These are phyloP conservation scores for Panulirus ornatus DNA, from an alignment of 1,140 invertebrate species.

Conservation along the genomic window DNA sequence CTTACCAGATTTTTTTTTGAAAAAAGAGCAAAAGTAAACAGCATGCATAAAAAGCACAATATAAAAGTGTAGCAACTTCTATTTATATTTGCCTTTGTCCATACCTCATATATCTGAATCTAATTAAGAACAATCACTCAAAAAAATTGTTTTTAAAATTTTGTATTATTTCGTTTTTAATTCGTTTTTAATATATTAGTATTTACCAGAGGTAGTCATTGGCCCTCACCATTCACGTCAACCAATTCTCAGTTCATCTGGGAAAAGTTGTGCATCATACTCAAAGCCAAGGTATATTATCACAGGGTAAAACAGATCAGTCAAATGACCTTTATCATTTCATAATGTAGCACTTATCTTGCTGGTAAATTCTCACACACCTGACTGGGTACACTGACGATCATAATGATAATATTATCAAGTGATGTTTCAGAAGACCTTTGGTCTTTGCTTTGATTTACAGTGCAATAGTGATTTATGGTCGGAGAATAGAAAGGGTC, in stretches of 20 bases:
- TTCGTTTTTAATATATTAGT: neutral
- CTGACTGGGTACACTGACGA: neutral
- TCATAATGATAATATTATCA: neutral
- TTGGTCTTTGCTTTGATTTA: neutral
- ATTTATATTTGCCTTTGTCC: neutral
- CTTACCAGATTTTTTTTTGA: neutral
- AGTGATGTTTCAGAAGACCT: neutral
- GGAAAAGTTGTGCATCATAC: neutral
- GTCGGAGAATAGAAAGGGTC: conserved; percentile 7
- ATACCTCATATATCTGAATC: neutral
- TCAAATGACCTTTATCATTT: neutral
- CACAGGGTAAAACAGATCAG: neutral
- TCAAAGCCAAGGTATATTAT: neutral
- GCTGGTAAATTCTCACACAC: neutral
- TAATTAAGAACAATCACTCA: too few relatives aligned
- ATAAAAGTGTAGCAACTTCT: neutral
- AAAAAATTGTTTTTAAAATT: too few relatives aligned
- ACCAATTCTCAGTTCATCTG: neutral
- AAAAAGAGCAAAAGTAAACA: neutral
- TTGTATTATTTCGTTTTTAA: neutral
- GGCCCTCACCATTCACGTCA: too few relatives aligned
- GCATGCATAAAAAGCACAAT: neutral
- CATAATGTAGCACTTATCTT: neutral
- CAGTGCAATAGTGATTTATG: conserved; percentile 9
- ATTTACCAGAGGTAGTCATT: neutral